Evolutionary conservation across 2,113 vertebrate genomes (phyloP), one percentile per base, ranked within the genome.

Genomic region (Heterotilapia buettikoferi): DNA sequence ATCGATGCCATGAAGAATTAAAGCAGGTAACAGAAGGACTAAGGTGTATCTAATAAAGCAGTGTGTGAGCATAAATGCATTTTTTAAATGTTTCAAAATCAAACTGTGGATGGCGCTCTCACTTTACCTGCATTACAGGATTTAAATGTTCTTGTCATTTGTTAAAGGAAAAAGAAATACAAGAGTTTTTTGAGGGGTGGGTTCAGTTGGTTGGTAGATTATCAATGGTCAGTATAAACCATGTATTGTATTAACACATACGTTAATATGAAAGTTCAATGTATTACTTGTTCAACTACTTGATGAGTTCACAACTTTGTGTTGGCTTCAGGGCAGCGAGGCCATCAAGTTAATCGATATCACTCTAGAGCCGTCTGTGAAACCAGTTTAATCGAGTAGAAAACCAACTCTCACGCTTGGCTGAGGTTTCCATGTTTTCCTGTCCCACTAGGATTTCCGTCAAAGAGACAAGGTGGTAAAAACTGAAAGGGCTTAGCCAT

Each of bases 341-440:
- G 43, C 33, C 57, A 86, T 87, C 81, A 43, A 81, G 82, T 73
- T 50, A 84, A 80, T 87, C 71, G 24, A 93, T 90, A 47, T 76
- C 24, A 40, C 76, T 84, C 38, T 16, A 5, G 21, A 82, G 88
- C 81, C 66, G 40, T 89, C 84, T 1, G 45, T 47, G 24, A 87
- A 89, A 89, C 76, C 66, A 84, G 90, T 84, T 91, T 90, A 92
- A 92, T 93, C 40, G 73, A 89, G 89, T 80, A 91, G 90, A 94
- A 93, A 94, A 94, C 73, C 87, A 85, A 82, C 90, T 90, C 89
- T 91, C 86, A 87, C 87, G 91, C 90, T 88, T 86, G 84, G 83
- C 80, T 91, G 90, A 78, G 33, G 56, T 82, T 84, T 84, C 52
- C 63, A 12, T 94, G 86, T 90, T 94, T 83, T 85, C 45, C 87